A percentile compares a stretch with the other conserved stretches of the same genome.
phyloP scores from a whole-genome alignment of 2,797 vertebrate genomes.

The Coracias cyanogaster region DNA sequence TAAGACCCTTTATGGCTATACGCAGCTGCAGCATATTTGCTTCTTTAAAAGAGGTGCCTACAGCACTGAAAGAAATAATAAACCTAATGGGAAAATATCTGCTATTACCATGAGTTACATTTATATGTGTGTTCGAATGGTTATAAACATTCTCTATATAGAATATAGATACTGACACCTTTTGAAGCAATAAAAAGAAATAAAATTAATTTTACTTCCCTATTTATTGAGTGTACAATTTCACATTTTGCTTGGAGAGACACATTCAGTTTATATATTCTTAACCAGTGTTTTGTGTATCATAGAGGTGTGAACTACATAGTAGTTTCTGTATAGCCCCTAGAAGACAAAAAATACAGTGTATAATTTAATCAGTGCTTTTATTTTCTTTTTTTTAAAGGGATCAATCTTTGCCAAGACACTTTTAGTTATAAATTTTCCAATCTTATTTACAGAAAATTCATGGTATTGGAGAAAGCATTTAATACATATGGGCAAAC shows the following conservation, averaged over 20 bases:
- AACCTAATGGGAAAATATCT: constrained; percentile 16
- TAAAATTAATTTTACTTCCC: neutral
- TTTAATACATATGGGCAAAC: neutral
- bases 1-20: neutral
- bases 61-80: neutral
- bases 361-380: neutral
- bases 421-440: neutral
- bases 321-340: neutral
- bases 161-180: neutral
- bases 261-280: neutral
- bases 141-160: neutral
- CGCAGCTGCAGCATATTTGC: neutral
- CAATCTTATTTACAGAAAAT: neutral
- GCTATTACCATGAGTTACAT: neutral
- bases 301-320: neutral
- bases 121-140: neutral
- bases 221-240: neutral
- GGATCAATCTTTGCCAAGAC: neutral
- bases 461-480: neutral
- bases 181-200: neutral
- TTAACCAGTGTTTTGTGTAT: neutral
- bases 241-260: neutral
- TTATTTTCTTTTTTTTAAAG: neutral
- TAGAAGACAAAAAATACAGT: neutral
- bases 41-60: neutral